These are phyloP conservation scores for Plutella xylostella DNA, from an alignment of 2,888 invertebrate genomes.

Conservation along the genomic window DNA sequence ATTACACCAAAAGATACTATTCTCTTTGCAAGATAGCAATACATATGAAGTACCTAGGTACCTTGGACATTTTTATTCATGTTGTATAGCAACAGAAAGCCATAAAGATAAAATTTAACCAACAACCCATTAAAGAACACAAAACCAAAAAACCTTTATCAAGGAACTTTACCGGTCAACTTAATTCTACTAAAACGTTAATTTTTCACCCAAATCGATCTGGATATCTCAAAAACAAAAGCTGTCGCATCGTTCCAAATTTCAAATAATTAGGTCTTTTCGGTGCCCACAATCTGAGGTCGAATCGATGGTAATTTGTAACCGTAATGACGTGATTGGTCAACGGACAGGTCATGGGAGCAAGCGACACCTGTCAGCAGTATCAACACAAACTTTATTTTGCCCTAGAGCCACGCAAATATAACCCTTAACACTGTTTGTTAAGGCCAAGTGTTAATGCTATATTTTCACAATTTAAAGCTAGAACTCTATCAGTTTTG, in stretches of 20 bases:
- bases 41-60: no score
- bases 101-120: no score
- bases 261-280: constrained; percentile 36
- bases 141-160: constrained; percentile 5
- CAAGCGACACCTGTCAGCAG: constrained; percentile 38
- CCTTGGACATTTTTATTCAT: no score
- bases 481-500: no score
- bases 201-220: neutral
- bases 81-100: no score
- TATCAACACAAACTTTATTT: neutral
- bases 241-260: constrained; percentile 12
- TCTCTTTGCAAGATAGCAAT: no score
- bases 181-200: neutral
- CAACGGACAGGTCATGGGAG: constrained; percentile 41
- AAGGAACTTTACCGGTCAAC: no score
- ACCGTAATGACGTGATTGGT: constrained; percentile 44
- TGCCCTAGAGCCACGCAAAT: neutral
- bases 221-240: constrained; percentile 2
- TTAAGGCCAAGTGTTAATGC: no score
- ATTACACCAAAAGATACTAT: no score
- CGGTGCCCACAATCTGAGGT: constrained; percentile 33
- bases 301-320: constrained; percentile 48
- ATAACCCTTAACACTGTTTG: neutral
- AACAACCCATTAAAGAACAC: neutral
- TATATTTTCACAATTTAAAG: no score